Conservation (phyloP, 2,113 vertebrate genomes). For the Caloenas nicobarica region DNA sequence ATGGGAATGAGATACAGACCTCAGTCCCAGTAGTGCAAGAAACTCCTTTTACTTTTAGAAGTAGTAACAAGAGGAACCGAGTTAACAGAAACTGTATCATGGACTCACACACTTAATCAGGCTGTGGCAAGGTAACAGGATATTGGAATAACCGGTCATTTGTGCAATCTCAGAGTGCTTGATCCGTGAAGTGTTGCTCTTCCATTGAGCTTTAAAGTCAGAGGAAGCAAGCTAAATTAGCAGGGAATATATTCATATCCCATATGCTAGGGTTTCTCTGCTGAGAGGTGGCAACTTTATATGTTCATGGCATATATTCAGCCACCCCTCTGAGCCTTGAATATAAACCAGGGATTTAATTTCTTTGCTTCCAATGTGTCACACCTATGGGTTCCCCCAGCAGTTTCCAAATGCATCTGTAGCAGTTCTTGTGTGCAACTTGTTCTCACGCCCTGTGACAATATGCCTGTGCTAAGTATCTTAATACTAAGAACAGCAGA, state of each 20-base stretch:
- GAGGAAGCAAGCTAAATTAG: background rate
- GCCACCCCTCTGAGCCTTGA: background rate
- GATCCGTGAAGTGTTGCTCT: background rate
- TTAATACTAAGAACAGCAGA: background rate
- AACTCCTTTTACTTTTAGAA: background rate
- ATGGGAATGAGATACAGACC: background rate
- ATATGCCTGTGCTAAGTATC: background rate
- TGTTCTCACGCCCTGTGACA: background rate
- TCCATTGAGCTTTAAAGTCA: background rate
- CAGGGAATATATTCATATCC: background rate
- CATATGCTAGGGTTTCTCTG: background rate
- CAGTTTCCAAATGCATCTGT: background rate
- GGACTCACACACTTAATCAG: background rate
- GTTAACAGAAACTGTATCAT: background rate
- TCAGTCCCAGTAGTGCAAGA: background rate
- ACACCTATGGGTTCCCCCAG: background rate
- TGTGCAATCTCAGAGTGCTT: background rate
- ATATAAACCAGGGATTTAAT: background rate
- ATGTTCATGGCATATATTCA: constrained; percentile 8
- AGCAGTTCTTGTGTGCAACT: background rate
- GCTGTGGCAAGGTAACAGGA: background rate
- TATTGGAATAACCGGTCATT: background rate
- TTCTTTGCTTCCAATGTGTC: background rate
- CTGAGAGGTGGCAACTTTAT: constrained; percentile 27
- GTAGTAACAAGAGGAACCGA: background rate